phyloP scores from a whole-genome alignment of 2,113 vertebrate species.

The Bucco capensis region DNA sequence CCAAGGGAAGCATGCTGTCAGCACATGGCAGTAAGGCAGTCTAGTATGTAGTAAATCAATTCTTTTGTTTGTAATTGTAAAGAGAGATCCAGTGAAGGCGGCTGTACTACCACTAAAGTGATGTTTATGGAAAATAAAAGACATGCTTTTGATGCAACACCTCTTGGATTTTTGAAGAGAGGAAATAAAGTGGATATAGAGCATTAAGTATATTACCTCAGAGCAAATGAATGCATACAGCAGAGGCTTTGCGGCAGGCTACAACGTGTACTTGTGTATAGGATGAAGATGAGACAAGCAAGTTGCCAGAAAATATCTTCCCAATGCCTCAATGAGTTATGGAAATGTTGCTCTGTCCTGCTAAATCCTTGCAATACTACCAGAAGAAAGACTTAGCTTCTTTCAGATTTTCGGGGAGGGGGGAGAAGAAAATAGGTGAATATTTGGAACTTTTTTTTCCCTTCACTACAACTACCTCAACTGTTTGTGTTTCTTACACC shows the following conservation, averaged over 20 bases:
- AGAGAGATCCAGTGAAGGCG: slow-evolving; percentile 29
- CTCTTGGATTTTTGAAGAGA: not conserved
- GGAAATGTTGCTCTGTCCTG: not conserved
- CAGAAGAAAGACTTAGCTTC: not conserved
- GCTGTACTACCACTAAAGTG: not conserved
- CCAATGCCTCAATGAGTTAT: not conserved
- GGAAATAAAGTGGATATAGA: slow-evolving; percentile 5
- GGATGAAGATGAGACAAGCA: not conserved
- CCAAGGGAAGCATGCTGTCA: not conserved
- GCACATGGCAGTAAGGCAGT: not conserved
- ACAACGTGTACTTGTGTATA: not conserved
- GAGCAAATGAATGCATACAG: not conserved
- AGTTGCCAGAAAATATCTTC: not conserved
- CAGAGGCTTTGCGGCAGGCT: not conserved
- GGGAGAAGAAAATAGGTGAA: not conserved
- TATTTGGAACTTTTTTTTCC: not conserved
- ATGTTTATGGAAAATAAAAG: slow-evolving; percentile 36
- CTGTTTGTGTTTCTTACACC: not conserved
- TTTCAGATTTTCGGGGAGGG: not conserved
- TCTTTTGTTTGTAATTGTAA: slow-evolving; percentile 27
- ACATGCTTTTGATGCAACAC: not conserved
- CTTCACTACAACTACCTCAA: not conserved
- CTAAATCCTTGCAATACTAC: not conserved
- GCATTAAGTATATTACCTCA: not conserved
- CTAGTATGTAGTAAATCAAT: slow-evolving; percentile 20